Evolutionary conservation across 2,113 vertebrate species (phyloP), one percentile per base, ranked within the genome.

Genomic region (Chloroceryle aenea): DNA sequence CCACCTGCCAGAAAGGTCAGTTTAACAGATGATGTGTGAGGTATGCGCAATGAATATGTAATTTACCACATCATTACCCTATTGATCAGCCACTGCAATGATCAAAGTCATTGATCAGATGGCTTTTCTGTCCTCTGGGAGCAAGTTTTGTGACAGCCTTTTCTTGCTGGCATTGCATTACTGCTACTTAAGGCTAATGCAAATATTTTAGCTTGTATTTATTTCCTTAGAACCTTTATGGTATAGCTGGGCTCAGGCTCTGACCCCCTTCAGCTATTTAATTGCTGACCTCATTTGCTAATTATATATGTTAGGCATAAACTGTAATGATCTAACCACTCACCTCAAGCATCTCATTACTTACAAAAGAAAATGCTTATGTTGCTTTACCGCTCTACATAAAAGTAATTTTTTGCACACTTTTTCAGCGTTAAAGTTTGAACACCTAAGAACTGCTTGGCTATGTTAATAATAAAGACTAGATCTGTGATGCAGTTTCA

Each of bases 231-330:
- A 83, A 79, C 34, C 43, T 58, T 78, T 72, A 21, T 4, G 3
- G 50, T 71, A 72, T 21, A 87, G 47, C 23, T 66, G 27, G 21
- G 30, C 30, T 90, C 34, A 23, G 23, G 50, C 30, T 26, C 79
- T 43, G 19, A 80, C 62, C 50, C 58, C 45, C 53, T 85, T 73
- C 29, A 85, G 66, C 53, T 75, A 40, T 75, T 30, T 93, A 89
- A 94, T 76, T 95, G 52, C 18, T 94, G 95, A 89, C 74, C 78
- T 94, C 67, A 85, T 94, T 96, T 95, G 19, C 82, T 91, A 89
- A 85, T 95, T 87, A 94, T 93, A 67, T 78, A 75, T 15, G 40
- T 91, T 87, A 75, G 43, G 25, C 53, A 91, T 79, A 91, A 93
- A 88, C 48, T 64, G 30, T 43, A 66, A 18, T 53, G 73, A 56